These are phyloP conservation scores for Pseudomyrmex dendroicus DNA, from an alignment of 1,140 invertebrate genomes.

Conservation along the genomic window DNA sequence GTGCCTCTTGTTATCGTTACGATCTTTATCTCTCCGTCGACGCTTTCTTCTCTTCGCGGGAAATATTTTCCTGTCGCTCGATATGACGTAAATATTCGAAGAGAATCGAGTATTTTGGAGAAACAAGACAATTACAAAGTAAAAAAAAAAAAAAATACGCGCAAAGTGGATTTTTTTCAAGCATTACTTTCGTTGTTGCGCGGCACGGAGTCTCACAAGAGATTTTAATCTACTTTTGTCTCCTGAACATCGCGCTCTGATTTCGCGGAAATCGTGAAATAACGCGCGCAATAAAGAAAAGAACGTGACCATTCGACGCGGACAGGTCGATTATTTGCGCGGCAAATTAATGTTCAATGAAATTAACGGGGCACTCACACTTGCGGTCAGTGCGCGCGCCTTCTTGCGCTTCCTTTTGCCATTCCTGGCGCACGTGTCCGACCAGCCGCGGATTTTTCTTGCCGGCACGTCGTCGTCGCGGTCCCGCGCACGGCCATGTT, in stretches of 20 bases:
- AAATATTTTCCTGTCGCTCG: neutral
- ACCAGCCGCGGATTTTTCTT: neutral
- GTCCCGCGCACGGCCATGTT: constrained; percentile 29
- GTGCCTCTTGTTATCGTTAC: neutral
- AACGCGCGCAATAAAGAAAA: neutral
- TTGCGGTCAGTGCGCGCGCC: constrained; percentile 2
- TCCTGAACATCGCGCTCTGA: too few relatives aligned
- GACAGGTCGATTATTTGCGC: constrained; percentile 1
- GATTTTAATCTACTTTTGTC: too few relatives aligned
- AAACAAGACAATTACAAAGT: too few relatives aligned
- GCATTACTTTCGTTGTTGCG: too few relatives aligned
- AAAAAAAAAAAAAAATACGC: too few relatives aligned
- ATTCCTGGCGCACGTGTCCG: neutral
- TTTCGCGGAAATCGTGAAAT: too few relatives aligned
- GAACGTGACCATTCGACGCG: neutral
- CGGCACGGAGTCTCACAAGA: too few relatives aligned
- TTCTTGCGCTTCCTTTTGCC: neutral
- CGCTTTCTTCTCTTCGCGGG: neutral
- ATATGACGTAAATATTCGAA: neutral
- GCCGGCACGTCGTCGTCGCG: neutral
- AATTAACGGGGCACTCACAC: constrained; percentile 36
- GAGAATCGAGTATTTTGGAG: too few relatives aligned
- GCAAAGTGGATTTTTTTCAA: too few relatives aligned
- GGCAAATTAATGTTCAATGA: constrained; percentile 26
- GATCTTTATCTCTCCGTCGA: constrained; percentile 26